Conservation (phyloP, 2,888 invertebrate species). For the Pristionchus arcanus region DNA sequence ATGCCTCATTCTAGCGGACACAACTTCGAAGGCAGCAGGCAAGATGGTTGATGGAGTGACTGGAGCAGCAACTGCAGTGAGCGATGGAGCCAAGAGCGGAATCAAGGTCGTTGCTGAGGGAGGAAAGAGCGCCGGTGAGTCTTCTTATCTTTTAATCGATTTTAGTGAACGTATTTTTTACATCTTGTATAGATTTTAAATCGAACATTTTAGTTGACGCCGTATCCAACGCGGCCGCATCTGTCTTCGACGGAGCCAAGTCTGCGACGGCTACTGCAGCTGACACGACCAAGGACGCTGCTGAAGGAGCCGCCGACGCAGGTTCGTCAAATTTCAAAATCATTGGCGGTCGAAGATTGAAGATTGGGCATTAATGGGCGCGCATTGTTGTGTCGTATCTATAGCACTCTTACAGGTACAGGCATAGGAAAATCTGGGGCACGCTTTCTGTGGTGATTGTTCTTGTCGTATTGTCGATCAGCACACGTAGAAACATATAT, state of each 20-base stretch:
- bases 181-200: neutral
- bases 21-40: slow-evolving; percentile 46
- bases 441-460: neutral
- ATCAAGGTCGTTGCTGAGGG: slow-evolving; percentile 41
- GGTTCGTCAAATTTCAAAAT: slow-evolving; percentile 10
- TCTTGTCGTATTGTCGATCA: neutral
- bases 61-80: slow-evolving; percentile 42
- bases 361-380: neutral
- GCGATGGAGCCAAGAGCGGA: slow-evolving; percentile 50
- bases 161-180: neutral
- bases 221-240: slow-evolving; percentile 21
- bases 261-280: slow-evolving; percentile 12
- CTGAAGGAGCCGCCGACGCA: slow-evolving; percentile 17
- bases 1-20: neutral
- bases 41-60: slow-evolving; percentile 31
- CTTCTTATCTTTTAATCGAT: too few species aligned
- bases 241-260: slow-evolving; percentile 42
- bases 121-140: slow-evolving; percentile 37
- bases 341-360: neutral
- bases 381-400: neutral
- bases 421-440: neutral
- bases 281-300: neutral
- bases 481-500: neutral
- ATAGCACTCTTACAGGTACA: neutral
- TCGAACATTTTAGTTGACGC: slow-evolving; percentile 1